Conservation (phyloP, 2,797 vertebrate species). For the Podargus strigoides region DNA sequence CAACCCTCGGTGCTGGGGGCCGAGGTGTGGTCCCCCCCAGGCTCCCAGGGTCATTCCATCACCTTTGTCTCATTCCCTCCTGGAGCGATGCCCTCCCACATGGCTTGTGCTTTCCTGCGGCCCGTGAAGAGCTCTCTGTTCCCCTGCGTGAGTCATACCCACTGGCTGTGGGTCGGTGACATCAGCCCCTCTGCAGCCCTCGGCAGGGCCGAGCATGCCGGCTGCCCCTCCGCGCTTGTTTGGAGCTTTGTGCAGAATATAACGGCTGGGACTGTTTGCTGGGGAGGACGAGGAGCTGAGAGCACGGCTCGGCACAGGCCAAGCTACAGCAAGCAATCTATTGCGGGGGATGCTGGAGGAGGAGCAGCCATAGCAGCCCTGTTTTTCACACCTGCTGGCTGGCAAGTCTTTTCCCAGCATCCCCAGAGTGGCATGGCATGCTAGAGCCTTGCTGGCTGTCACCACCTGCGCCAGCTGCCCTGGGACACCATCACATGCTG, state of each 20-base stretch:
- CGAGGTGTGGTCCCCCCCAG: not conserved
- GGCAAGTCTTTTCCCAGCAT: not conserved
- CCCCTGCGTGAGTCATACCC: not conserved
- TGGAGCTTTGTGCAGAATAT: not conserved
- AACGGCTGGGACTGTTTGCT: rapidly evolving
- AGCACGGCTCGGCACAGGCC: not conserved
- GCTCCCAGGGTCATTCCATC: not conserved
- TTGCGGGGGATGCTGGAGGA: not conserved
- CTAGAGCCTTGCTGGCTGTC: not conserved
- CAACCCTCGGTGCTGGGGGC: not conserved
- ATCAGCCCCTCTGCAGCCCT: not conserved
- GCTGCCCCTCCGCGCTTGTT: not conserved
- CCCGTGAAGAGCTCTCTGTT: conserved; percentile 49
- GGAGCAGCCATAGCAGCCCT: not conserved
- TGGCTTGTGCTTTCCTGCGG: not conserved
- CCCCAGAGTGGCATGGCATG: rapidly evolving
- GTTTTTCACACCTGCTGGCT: not conserved
- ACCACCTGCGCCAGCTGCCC: not conserved
- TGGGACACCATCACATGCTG: not conserved
- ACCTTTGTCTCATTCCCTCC: conserved; percentile 9
- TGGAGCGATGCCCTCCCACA: not conserved
- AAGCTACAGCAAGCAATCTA: not conserved
- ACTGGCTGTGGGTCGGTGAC: not conserved
- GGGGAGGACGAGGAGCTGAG: not conserved
- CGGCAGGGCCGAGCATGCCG: not conserved